Percentiles rank a stretch among this genome's conserved stretches.
Conservation (phyloP, 2,113 vertebrate genomes). For the Hippocampus barbouri region DNA sequence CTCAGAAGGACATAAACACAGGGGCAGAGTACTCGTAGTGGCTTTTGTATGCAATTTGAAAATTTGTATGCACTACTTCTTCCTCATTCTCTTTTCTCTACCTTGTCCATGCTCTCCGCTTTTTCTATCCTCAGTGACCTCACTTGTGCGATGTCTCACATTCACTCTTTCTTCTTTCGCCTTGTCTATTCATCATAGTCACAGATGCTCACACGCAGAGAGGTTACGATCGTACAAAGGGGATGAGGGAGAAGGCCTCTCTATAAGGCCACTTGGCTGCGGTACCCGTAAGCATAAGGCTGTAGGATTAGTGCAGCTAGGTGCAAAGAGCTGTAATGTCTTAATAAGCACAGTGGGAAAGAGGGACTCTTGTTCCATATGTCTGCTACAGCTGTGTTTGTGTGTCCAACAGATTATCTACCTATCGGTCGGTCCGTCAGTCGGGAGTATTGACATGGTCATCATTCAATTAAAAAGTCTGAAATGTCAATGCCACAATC, state of each 20-base stretch:
- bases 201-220: conserved; percentile 37
- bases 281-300: conserved; percentile 57
- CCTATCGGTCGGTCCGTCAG: neutral
- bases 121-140: conserved; percentile 42
- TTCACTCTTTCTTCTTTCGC: conserved; percentile 48
- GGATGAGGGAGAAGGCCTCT: conserved; percentile 21
- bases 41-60: conserved; percentile 59
- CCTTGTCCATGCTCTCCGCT: conserved; percentile 24
- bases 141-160: conserved; percentile 50
- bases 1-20: conserved; percentile 57
- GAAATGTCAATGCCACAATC: too few relatives aligned
- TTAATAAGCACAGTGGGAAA: conserved; percentile 37
- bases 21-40: conserved; percentile 58
- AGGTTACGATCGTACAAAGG: conserved; percentile 12
- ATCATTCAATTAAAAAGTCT: too few relatives aligned
- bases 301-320: conserved; percentile 68
- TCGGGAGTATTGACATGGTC: too few relatives aligned
- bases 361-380: neutral
- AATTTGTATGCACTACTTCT: conserved; percentile 12
- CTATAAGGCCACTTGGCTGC: conserved; percentile 52
- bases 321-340: conserved; percentile 67
- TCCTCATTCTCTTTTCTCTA: conserved; percentile 10
- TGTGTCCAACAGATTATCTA: conserved; percentile 8
- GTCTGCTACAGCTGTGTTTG: conserved; percentile 31
- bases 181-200: conserved; percentile 61